Percentiles rank a stretch among this genome's conserved stretches.
Evolutionary conservation across 1,140 invertebrate genomes (phyloP).

Genomic region (Cherax quadricarinatus): DNA sequence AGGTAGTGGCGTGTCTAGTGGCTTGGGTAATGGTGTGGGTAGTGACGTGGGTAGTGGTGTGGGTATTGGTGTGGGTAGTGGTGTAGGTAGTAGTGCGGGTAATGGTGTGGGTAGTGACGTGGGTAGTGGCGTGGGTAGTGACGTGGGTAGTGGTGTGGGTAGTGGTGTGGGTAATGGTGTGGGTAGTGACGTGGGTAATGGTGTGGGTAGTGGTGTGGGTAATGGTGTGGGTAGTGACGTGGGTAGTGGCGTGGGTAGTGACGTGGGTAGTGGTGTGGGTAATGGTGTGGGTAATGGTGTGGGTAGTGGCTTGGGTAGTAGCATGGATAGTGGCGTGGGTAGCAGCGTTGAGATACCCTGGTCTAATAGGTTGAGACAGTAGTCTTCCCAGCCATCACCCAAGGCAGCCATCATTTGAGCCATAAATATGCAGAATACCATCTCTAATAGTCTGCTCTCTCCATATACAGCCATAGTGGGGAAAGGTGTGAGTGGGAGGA

Average conservation of each 20-base stretch:
- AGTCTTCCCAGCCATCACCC: background rate
- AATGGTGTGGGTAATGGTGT: background rate
- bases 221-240: background rate
- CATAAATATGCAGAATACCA: slow-evolving; percentile 33
- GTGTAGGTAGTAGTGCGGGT: background rate
- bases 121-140: background rate
- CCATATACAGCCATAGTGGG: slow-evolving; percentile 24
- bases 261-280: too few relatives aligned
- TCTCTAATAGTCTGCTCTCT: slow-evolving; percentile 7
- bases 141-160: too few relatives aligned
- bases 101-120: background rate
- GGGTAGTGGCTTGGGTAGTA: too few relatives aligned
- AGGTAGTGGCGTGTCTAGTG: too few relatives aligned
- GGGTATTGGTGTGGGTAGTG: too few relatives aligned
- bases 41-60: background rate
- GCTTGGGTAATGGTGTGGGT: background rate
- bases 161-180: background rate
- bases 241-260: too few relatives aligned
- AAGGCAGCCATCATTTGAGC: background rate
- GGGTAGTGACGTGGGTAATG: too few relatives aligned
- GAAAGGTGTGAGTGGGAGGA: slow-evolving; percentile 2
- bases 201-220: too few relatives aligned
- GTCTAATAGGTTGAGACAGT: background rate
- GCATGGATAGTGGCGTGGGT: too few relatives aligned
- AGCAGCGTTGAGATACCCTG: too few relatives aligned